Percentiles rank a stretch among this genome's conserved stretches.
phyloP scores from a whole-genome alignment of 2,113 vertebrate genomes.

The Phalacrocorax pelagicus region DNA sequence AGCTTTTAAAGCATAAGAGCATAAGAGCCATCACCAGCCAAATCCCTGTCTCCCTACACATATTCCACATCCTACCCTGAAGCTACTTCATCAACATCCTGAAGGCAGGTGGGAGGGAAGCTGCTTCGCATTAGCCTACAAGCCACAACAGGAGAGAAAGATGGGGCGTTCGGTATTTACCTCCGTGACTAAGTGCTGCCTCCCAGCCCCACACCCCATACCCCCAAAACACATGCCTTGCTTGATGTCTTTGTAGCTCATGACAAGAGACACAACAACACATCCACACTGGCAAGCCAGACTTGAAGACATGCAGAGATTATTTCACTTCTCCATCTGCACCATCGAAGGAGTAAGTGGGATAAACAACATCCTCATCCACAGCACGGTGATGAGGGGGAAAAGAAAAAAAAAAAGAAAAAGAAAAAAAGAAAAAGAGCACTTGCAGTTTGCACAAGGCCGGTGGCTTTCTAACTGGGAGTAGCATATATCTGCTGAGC shows the following conservation, averaged over 20 bases:
- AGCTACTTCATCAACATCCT: neutral
- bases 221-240: neutral
- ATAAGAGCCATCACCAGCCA: neutral
- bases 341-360: neutral
- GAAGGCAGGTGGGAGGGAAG: neutral
- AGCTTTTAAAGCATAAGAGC: neutral
- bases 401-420: rapidly evolving
- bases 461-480: neutral
- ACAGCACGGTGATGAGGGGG: rapidly evolving
- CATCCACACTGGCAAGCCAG: neutral
- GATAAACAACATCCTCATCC: neutral
- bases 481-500: neutral
- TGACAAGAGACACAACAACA: neutral
- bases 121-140: neutral
- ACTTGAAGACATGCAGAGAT: neutral
- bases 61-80: neutral
- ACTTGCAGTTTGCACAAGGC: neutral
- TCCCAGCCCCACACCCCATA: neutral
- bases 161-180: neutral
- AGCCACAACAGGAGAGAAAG: neutral
- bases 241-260: neutral
- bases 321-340: neutral
- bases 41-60: neutral
- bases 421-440: neutral
- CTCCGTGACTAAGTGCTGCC: neutral